phyloP scores from a whole-genome alignment of 1,140 invertebrate species.

The Drosophila busckii region DNA sequence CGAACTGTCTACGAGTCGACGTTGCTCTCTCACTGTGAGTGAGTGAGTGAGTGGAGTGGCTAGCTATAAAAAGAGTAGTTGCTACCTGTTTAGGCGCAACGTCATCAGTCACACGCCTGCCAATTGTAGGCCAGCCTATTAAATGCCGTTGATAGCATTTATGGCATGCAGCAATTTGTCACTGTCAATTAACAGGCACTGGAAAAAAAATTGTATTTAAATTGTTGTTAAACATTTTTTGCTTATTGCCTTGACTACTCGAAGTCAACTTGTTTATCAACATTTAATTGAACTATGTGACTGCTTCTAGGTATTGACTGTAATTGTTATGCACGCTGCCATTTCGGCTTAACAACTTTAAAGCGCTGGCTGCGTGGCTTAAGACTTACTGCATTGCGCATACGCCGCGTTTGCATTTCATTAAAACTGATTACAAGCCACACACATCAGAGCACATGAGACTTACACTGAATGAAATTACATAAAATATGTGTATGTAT shows the following conservation, averaged over 20 bases:
- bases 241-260: slow-evolving; percentile 2
- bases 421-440: slow-evolving; percentile 38
- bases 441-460: slow-evolving; percentile 12
- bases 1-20: no score
- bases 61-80: no score
- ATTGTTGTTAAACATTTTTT: slow-evolving; percentile 1
- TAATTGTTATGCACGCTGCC: slow-evolving; percentile 21
- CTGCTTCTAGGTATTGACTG: background rate
- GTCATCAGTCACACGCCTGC: no score
- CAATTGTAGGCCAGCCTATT: no score
- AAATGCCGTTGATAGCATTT: no score
- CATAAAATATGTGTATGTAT: slow-evolving; percentile 15
- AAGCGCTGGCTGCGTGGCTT: slow-evolving; percentile 4
- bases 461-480: slow-evolving; percentile 36
- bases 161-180: no score
- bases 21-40: no score
- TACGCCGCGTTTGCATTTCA: slow-evolving; percentile 54
- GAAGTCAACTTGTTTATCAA: slow-evolving; percentile 38
- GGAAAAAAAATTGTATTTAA: no score
- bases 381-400: slow-evolving; percentile 26
- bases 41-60: no score
- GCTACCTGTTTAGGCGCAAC: no score
- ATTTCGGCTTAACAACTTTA: slow-evolving; percentile 24
- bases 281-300: slow-evolving; percentile 29
- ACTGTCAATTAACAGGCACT: no score